Evolutionary conservation across 2,888 invertebrate species (phyloP), one percentile per base, ranked within the genome.

Genomic region (Harpalus rufipes): DNA sequence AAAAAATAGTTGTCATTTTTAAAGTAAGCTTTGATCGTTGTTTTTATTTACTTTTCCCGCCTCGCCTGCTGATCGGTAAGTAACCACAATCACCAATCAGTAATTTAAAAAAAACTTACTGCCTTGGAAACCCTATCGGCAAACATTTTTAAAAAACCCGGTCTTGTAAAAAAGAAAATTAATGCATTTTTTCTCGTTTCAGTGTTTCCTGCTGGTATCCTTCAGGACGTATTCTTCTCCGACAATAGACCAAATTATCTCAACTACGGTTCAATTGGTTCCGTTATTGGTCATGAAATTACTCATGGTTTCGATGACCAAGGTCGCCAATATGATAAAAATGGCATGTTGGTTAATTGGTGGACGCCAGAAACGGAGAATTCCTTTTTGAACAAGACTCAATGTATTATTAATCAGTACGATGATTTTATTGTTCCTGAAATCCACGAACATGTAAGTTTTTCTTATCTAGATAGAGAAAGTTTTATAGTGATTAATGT

Each of bases 161-260:
- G n/a, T n/a, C n/a, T n/a, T n/a, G n/a, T n/a, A n/a, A n/a, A n/a
- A n/a, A n/a, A n/a, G n/a, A n/a, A n/a, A n/a, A n/a, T n/a, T n/a
- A n/a, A n/a, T n/a, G n/a, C n/a, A n/a, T n/a, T n/a, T n/a, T n/a
- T n/a, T n/a, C n/a, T n/a, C n/a, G n/a, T n/a, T n/a, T 32, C 32
- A 98, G 97, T 97, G 91, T 97, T 98, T 91, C 97, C 98, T 0
- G 98, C 98, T 87, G 98, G 97, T 86, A 97, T 98, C 86, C 93
- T 98, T 0, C 98, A 98, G 93, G 97, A 97, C 0, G 95, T 95
- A 0, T 98, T 98, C 93, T 98, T 97, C 92, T 95, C 95, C 84
- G 96, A 96, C 80, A 95, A 96, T 68, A 94, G 98, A 21, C 98
- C 98, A 0, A 95, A 95, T 87, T 98, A 97, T 90, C 96, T 97